Evolutionary conservation across 2,113 vertebrate genomes (phyloP), one percentile per base, ranked within the genome.

Genomic region (Oncorhynchus masou): DNA sequence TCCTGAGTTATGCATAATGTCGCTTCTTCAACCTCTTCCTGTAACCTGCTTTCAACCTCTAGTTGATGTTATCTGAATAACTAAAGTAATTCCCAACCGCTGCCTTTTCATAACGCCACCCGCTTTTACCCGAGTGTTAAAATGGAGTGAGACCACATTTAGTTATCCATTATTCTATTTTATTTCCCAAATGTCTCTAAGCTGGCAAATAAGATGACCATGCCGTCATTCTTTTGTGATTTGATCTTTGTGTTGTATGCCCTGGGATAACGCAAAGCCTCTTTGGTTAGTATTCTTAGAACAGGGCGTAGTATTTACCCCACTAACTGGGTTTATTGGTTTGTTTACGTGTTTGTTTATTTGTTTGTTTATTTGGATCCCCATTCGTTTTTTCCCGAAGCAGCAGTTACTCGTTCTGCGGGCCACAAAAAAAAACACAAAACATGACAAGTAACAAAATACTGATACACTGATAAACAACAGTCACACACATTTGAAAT

Each of bases 41-140:
- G 79, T 86, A 82, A 87, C 80, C 84, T 79, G 84, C 88, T 88
- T 84, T 86, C 77, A 76, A 86, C 81, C 84, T 88, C 83, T 83
- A 90, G 89, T 89, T 89, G 51, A 84, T 90, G 88, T 83, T 67
- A 54, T 75, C 83, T 45, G 19, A 54, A 54, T 5, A 54, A 19
- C 4, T 45, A 12, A 45, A 5, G 51, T 54, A 16, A 54, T 62
- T 74, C 81, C 86, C 85, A 69, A 77, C 77, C 16, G 85, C 86
- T 91, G 87, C 89, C 90, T 45, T 45, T 75, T 86, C 78, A 65
- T 57, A 87, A 48, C 9, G 0, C 45, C 29, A 31, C n/a, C 60
- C 13, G 74, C 85, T 84, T 85, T 59, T 85, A 76, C 79, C 76
- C 75, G 73, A 78, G 39, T 80, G 69, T 80, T 54, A 13, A 70